A percentile compares a stretch with the other conserved stretches of the same genome.
Evolutionary conservation across 2,888 invertebrate species (phyloP).

Genomic region (Cepaea hortensis): DNA sequence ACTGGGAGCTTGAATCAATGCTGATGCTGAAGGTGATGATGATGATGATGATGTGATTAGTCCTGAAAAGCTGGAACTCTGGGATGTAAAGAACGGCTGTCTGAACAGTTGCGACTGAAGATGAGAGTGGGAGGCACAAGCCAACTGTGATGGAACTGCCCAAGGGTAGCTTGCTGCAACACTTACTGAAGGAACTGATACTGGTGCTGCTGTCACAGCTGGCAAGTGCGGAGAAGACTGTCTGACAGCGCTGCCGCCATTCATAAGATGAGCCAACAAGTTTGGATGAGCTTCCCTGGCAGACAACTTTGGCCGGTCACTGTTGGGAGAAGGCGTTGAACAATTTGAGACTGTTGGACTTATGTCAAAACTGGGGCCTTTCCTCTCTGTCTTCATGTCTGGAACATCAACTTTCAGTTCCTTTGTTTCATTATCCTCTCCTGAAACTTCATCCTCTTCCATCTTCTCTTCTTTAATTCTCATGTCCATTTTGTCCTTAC

Average conservation of each 20-base stretch:
- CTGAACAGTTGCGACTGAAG: slow-evolving; percentile 23
- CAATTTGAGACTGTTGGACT: slow-evolving; percentile 19
- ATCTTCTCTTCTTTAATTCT: slow-evolving; percentile 40
- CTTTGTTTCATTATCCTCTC: slow-evolving; percentile 23
- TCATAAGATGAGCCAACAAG: slow-evolving; percentile 68
- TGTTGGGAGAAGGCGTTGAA: slow-evolving; percentile 41
- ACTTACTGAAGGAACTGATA: not conserved
- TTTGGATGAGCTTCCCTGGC: slow-evolving; percentile 70
- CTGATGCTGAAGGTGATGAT: slow-evolving; percentile 26
- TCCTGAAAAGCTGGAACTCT: not conserved
- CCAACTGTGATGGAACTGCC: slow-evolving; percentile 15
- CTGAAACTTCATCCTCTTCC: slow-evolving; percentile 36
- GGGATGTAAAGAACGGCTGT: slow-evolving; percentile 19
- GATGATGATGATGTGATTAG: not conserved
- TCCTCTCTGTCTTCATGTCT: slow-evolving; percentile 35
- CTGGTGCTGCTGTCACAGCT: not conserved
- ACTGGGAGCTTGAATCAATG: not conserved
- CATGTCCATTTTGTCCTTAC: slow-evolving; percentile 17
- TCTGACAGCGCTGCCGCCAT: slow-evolving; percentile 34
- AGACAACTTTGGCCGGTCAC: slow-evolving; percentile 55
- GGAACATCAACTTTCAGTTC: slow-evolving; percentile 40
- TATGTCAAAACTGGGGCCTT: slow-evolving; percentile 1
- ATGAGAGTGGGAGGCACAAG: not conserved
- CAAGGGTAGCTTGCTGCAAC: slow-evolving; percentile 17
- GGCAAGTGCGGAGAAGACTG: not conserved